Evolutionary conservation across 37 sponge, comb jelly and placozoan genomes (phyloP).

Genomic region (Beroe ovata): DNA sequence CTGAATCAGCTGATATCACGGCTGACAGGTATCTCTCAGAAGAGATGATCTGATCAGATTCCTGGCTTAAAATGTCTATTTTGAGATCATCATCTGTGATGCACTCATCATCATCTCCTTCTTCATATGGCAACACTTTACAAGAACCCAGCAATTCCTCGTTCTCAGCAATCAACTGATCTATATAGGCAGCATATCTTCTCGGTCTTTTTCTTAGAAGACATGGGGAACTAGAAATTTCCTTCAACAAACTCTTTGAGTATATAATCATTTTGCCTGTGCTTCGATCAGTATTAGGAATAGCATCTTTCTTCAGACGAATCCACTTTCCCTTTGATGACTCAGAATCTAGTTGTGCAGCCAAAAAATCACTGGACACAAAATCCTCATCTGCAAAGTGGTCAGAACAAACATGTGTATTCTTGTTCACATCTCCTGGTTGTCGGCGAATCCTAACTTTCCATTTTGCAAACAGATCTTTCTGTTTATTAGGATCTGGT

Average conservation of each 20-base stretch:
- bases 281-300: conserved; percentile 14
- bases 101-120: neutral
- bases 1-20: conserved; percentile 14
- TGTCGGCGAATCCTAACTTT: neutral
- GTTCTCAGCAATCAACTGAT: conserved; percentile 7
- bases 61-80: neutral
- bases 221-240: neutral
- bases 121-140: neutral
- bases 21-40: conserved; percentile 5
- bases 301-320: neutral
- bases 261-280: neutral
- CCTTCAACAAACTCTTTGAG: neutral
- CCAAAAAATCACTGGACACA: neutral
- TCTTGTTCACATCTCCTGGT: conserved; percentile 7
- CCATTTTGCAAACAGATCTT: conserved; percentile 29
- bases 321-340: neutral
- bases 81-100: neutral
- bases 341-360: neutral
- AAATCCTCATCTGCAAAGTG: conserved; percentile 40
- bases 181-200: neutral
- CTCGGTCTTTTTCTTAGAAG: neutral
- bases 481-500: conserved; percentile 25
- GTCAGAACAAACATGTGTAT: conserved; percentile 8
- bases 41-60: too few species aligned
- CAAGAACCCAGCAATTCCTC: neutral